Conservation (phyloP, 2,113 vertebrate genomes). For the Neotragus pygmaeus region DNA sequence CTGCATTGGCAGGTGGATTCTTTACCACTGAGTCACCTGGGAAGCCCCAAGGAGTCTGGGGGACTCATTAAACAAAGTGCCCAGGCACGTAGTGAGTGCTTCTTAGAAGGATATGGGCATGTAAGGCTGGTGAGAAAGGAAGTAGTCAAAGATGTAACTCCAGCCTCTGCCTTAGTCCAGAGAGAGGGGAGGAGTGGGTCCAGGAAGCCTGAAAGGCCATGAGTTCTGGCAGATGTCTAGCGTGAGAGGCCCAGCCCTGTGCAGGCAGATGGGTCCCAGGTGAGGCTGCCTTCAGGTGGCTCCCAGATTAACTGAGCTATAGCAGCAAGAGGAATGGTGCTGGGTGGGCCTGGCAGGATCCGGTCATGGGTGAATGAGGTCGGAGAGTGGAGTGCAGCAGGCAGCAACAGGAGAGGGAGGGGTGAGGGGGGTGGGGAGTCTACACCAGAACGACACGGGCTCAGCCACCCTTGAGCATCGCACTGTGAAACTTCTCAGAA, state of each 20-base stretch:
- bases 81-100: background rate
- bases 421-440: background rate
- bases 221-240: background rate
- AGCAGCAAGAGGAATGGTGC: no score
- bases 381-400: rapidly evolving
- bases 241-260: background rate
- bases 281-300: background rate
- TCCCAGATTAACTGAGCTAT: background rate
- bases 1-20: background rate
- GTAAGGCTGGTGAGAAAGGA: background rate
- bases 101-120: background rate
- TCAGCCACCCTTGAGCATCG: background rate
- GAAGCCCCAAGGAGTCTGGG: background rate
- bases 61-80: background rate
- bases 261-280: background rate
- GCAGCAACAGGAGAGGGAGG: background rate
- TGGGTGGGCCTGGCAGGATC: background rate
- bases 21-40: background rate
- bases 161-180: background rate
- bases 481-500: background rate
- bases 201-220: background rate
- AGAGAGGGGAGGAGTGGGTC: background rate
- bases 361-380: background rate
- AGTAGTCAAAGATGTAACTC: no score
- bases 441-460: background rate